A percentile compares a stretch with the other conserved stretches of the same genome.
Conservation (phyloP, 2,113 vertebrate genomes). For the Neolamprologus cancellatus region DNA sequence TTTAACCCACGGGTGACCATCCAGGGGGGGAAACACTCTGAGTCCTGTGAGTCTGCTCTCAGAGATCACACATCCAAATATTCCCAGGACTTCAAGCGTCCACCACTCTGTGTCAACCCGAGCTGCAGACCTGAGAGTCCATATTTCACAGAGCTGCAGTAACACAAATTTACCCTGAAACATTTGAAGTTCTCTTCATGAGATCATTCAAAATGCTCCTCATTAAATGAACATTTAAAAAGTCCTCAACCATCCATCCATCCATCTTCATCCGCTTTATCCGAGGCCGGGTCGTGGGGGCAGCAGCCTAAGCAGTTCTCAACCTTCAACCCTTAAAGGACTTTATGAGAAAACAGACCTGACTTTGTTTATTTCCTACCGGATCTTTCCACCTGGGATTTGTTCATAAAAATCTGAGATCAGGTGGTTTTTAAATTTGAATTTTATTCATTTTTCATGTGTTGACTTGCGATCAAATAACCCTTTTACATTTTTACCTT, state of each 20-base stretch:
- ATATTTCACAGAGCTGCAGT: background rate
- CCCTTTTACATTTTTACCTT: background rate
- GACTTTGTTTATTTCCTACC: background rate
- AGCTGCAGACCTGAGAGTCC: background rate
- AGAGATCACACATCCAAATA: background rate
- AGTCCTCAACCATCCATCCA: background rate
- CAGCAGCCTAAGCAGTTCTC: no score
- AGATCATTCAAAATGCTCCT: background rate
- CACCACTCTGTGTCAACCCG: background rate
- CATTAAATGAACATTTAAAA: fast-evolving
- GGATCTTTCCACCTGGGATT: background rate
- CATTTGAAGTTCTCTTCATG: background rate
- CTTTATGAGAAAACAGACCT: background rate
- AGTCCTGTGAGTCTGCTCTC: background rate
- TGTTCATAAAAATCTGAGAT: background rate
- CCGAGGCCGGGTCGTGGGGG: no score
- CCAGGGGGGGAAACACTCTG: background rate
- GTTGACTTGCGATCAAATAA: fast-evolving
- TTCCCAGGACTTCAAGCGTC: background rate
- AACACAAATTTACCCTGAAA: background rate
- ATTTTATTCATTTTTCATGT: background rate
- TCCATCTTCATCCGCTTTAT: no score
- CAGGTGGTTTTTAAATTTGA: background rate
- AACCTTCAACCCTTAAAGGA: background rate
- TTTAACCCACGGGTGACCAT: background rate